phyloP scores from a whole-genome alignment of 2,113 vertebrate genomes.

The Myotis brandtii region DNA sequence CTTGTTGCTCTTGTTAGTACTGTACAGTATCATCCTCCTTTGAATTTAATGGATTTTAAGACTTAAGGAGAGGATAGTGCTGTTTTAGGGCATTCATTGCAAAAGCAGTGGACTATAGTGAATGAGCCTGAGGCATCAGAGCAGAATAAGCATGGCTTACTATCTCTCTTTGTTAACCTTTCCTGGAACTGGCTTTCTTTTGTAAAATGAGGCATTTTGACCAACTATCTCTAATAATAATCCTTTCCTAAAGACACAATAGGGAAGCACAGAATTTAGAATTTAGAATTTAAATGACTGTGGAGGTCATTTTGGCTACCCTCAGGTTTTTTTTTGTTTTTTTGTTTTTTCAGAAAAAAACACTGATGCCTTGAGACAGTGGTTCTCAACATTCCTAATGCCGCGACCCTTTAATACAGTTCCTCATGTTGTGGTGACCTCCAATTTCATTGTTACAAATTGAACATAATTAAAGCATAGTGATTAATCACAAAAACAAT shows the following conservation, averaged over 20 bases:
- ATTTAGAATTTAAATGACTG: neutral
- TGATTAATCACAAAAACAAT: no score
- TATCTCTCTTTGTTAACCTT: neutral
- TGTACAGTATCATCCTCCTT: neutral
- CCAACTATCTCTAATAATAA: neutral
- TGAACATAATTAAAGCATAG: no score
- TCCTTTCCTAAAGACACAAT: neutral
- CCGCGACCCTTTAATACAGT: no score
- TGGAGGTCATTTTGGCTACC: neutral
- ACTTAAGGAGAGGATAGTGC: neutral
- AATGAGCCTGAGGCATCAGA: neutral
- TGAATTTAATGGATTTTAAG: constrained; percentile 37
- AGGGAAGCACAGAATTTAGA: neutral
- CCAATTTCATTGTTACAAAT: no score
- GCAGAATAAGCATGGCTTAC: neutral
- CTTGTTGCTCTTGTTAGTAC: neutral
- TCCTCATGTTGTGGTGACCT: no score
- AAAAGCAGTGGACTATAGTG: neutral
- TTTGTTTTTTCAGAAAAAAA: neutral
- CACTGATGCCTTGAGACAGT: neutral
- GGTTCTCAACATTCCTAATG: no score
- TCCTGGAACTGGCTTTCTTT: neutral
- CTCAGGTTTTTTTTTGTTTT: neutral
- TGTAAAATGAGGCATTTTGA: constrained; percentile 34
- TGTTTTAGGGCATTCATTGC: neutral